A percentile compares a stretch with the other conserved stretches of the same genome.
Evolutionary conservation across 1,140 invertebrate species (phyloP).

Genomic region (Euura saliciscinereae): DNA sequence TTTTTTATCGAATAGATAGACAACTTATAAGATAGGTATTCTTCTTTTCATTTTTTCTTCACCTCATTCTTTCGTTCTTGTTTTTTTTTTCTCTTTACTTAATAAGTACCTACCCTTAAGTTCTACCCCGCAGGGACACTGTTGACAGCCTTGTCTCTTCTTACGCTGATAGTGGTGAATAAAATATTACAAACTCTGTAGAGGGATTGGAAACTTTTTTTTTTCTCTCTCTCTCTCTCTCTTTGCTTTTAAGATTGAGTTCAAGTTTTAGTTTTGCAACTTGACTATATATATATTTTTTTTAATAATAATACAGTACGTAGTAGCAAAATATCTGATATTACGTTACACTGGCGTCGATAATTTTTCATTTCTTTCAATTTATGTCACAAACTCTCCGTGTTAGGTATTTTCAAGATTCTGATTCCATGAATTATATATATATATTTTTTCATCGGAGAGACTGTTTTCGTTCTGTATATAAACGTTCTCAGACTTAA

Average conservation of each 20-base stretch:
- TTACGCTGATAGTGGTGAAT: too few relatives aligned
- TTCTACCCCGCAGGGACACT: too few relatives aligned
- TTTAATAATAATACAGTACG: neutral
- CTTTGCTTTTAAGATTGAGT: too few relatives aligned
- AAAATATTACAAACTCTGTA: too few relatives aligned
- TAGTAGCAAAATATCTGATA: conserved; percentile 9
- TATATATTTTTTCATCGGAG: neutral
- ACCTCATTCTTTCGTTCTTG: neutral
- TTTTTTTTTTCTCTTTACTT: neutral
- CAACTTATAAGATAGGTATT: too few relatives aligned
- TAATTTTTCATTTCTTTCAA: neutral
- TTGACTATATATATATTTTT: neutral
- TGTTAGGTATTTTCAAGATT: neutral
- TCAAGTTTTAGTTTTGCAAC: neutral
- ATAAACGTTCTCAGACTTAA: too few relatives aligned
- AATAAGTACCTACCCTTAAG: too few relatives aligned
- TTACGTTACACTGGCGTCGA: neutral
- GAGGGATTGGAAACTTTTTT: neutral
- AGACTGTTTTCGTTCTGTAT: neutral
- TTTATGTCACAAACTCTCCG: neutral
- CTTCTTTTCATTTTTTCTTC: too few relatives aligned
- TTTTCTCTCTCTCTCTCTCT: too few relatives aligned
- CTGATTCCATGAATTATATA: neutral
- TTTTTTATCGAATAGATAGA: too few relatives aligned
- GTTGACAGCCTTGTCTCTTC: too few relatives aligned